Conservation (phyloP, 2,797 vertebrate genomes). For the Avahi laniger region DNA sequence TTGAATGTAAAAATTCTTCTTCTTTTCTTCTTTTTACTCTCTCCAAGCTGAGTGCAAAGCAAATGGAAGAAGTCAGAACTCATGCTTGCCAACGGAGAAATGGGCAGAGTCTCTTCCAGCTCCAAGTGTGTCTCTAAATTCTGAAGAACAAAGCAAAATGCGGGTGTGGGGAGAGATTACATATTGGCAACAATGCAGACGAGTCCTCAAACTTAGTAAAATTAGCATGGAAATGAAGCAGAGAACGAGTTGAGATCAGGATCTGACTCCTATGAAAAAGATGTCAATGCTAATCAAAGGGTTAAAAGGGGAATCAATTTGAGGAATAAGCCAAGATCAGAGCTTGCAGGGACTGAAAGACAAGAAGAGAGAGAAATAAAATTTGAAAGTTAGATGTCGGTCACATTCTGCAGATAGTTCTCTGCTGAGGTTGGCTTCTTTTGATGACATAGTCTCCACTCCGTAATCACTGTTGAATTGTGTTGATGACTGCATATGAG, state of each 20-base stretch:
- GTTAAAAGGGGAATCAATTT: constrained; percentile 4
- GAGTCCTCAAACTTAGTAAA: constrained; percentile 10
- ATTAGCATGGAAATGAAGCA: background rate
- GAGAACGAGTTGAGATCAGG: background rate
- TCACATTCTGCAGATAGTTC: background rate
- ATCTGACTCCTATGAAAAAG: background rate
- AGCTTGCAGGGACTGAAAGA: background rate
- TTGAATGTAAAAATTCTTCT: background rate
- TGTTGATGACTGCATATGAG: background rate
- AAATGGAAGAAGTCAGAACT: background rate
- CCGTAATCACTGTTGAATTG: background rate
- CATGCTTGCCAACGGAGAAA: background rate
- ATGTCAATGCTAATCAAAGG: background rate
- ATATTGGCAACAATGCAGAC: background rate
- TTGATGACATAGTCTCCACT: background rate
- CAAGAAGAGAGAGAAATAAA: background rate
- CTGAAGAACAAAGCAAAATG: background rate
- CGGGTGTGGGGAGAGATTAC: background rate
- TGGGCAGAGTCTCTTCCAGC: background rate
- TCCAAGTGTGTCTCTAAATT: background rate
- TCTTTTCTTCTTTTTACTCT: background rate
- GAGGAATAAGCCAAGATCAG: constrained; percentile 29
- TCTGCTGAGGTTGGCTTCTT: background rate
- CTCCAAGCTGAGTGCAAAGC: background rate
- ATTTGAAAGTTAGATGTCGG: background rate